Evolutionary conservation across 2,888 invertebrate genomes (phyloP), one percentile per base, ranked within the genome.

Genomic region (Trichogramma dendrolimi): DNA sequence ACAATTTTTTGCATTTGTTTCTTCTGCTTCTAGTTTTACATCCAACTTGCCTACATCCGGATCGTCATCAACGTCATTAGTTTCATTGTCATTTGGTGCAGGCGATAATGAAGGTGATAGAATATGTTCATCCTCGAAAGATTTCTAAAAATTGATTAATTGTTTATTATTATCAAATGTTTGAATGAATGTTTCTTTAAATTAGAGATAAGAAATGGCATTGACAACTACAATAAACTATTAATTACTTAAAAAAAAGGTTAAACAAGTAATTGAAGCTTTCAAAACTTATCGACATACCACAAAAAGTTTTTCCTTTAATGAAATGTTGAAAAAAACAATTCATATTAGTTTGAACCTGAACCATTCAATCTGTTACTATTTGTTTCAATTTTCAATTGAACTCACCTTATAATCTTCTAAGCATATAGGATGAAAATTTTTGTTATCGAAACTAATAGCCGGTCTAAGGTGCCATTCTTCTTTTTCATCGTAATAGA

Each of bases 391-490:
- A 27, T 27, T 2, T 27, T 27, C 27, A 27, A 27, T 59, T 41
- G 14, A 5, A 69, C 74, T 71, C 74, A 89, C 90, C 85, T 90
- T 90, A 73, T 87, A 88, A 75, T 96, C 96, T 67, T 94, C 92
- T 70, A 90, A 89, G 80, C 96, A 96, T 43, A 91, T 79, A 0
- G 96, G 95, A 82, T 96, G 96, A 77, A 93, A 96, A 70, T 88
- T 87, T 66, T 85, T 85, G 0, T 85, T 88, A 60, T 92, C 88
- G 43, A 89, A 87, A 5, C 86, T 83, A 27, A 92, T 83, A 0
- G 96, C 94, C 75, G 93, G 90, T 66, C 89, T 81, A 41, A 98
- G 83, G 75, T 96, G 94, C 99, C 99, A 99, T 76, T 95, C 96
- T 79, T 99, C 99, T 57, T 85, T 66, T 54, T 66, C 66, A 43